phyloP scores from a whole-genome alignment of 2,113 vertebrate species.

The Uropsilus gracilis region DNA sequence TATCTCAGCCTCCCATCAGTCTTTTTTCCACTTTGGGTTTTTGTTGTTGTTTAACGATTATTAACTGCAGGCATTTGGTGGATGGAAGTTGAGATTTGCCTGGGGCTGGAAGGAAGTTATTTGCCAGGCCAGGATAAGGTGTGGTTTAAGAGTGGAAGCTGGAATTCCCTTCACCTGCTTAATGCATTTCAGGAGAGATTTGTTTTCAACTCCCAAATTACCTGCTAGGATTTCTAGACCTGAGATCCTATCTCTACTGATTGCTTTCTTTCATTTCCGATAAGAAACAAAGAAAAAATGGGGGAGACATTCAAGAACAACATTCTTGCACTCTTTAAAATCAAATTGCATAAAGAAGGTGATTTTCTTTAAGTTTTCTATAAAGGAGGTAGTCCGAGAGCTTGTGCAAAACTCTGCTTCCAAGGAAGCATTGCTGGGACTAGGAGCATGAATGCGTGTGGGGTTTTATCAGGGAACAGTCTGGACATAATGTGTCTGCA shows the following conservation, averaged over 20 bases:
- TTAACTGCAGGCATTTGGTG: constrained; percentile 71
- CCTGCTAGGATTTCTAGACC: constrained; percentile 68
- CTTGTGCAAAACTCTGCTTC: neutral
- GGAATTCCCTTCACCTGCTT: constrained; percentile 76
- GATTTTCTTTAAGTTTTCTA: constrained; percentile 48
- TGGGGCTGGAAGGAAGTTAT: constrained; percentile 78
- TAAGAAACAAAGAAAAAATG: constrained; percentile 46
- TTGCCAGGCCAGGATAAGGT: constrained; percentile 70
- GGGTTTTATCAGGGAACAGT: neutral
- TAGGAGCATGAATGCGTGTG: neutral
- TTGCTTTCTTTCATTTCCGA: constrained; percentile 74
- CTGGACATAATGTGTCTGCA: neutral
- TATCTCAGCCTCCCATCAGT: constrained; percentile 54
- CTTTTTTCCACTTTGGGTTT: constrained; percentile 41
- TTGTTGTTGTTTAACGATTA: constrained; percentile 55
- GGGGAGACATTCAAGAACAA: constrained; percentile 58
- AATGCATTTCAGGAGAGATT: constrained; percentile 73
- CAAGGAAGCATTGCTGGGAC: neutral
- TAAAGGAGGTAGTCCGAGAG: neutral
- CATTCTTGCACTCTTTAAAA: constrained; percentile 63
- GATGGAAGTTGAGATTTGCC: constrained; percentile 72
- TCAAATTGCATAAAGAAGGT: constrained; percentile 35
- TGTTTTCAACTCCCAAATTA: constrained; percentile 77
- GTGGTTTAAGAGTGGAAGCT: constrained; percentile 68
- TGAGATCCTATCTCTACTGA: constrained; percentile 69